These are phyloP conservation scores for Anisognathus igniventris DNA, from an alignment of 2,797 vertebrate species.

Conservation along the genomic window DNA sequence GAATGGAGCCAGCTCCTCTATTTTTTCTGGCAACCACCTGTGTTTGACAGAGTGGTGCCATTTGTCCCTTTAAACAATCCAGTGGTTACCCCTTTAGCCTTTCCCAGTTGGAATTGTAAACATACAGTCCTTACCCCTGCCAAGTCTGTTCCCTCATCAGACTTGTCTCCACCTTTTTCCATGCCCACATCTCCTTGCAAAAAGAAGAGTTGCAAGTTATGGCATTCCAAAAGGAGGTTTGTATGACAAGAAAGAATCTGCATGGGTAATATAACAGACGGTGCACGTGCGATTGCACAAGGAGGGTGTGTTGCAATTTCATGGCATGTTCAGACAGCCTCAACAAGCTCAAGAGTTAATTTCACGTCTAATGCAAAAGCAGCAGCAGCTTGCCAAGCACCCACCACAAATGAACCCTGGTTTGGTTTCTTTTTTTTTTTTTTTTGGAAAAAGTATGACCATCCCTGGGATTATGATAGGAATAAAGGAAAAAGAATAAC, in stretches of 20 bases:
- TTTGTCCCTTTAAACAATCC: background rate
- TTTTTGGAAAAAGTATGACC: background rate
- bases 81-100: background rate
- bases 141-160: background rate
- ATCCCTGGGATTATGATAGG: background rate
- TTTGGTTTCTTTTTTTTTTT: background rate
- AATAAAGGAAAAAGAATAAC: background rate
- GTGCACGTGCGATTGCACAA: background rate
- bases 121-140: too few relatives aligned
- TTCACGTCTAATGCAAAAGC: background rate
- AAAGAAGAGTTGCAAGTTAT: background rate
- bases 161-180: background rate
- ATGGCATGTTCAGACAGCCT: background rate
- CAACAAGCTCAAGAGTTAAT: background rate
- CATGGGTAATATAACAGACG: background rate
- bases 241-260: background rate
- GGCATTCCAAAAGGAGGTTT: background rate
- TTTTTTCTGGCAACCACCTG: background rate
- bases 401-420: rapidly evolving
- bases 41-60: background rate
- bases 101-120: background rate
- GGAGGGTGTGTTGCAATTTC: background rate
- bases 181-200: background rate
- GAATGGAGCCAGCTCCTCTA: background rate
- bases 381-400: background rate